phyloP scores from a whole-genome alignment of 2,113 vertebrate species.

The Misgurnus anguillicaudatus region DNA sequence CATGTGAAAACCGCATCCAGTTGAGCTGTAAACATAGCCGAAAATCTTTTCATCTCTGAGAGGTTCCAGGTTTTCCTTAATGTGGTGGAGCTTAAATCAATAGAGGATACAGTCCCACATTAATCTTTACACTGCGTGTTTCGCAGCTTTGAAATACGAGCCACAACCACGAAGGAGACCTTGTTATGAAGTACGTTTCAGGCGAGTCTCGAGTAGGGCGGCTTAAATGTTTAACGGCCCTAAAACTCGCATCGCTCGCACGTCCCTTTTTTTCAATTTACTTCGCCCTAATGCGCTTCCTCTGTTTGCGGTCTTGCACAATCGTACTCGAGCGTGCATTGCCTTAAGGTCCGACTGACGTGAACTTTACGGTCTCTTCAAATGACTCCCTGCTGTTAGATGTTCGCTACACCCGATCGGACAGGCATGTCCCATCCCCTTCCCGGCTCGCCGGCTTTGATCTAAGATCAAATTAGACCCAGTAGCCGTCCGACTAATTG shows the following conservation, averaged over 20 bases:
- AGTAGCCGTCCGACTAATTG: conserved; percentile 88
- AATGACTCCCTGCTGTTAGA: conserved; percentile 30
- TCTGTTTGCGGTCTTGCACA: conserved; percentile 2
- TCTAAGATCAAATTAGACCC: conserved; percentile 77
- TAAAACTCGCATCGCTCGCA: background rate
- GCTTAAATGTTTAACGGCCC: conserved; percentile 23
- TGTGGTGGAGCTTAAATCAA: conserved; percentile 55
- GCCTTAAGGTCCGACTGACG: conserved; percentile 18
- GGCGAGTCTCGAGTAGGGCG: conserved; percentile 41
- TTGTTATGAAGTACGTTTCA: conserved; percentile 50
- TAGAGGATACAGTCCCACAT: conserved; percentile 55
- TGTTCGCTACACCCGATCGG: conserved; percentile 63
- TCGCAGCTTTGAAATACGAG: conserved; percentile 63
- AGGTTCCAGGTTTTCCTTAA: conserved; percentile 58
- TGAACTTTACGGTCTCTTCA: conserved; percentile 14
- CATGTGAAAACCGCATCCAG: conserved; percentile 55
- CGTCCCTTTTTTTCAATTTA: conserved; percentile 6
- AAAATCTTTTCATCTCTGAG: conserved; percentile 61
- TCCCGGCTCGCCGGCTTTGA: conserved; percentile 74
- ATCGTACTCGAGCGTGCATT: conserved; percentile 1
- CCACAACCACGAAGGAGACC: conserved; percentile 52
- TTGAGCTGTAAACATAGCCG: conserved; percentile 58
- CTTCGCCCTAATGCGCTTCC: conserved; percentile 18
- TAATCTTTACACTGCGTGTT: conserved; percentile 54
- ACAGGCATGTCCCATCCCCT: conserved; percentile 77